Percentiles rank a stretch among this genome's conserved stretches.
These are phyloP conservation scores for Proterorhinus semilunaris DNA, from an alignment of 2,113 vertebrate genomes.

Conservation along the genomic window DNA sequence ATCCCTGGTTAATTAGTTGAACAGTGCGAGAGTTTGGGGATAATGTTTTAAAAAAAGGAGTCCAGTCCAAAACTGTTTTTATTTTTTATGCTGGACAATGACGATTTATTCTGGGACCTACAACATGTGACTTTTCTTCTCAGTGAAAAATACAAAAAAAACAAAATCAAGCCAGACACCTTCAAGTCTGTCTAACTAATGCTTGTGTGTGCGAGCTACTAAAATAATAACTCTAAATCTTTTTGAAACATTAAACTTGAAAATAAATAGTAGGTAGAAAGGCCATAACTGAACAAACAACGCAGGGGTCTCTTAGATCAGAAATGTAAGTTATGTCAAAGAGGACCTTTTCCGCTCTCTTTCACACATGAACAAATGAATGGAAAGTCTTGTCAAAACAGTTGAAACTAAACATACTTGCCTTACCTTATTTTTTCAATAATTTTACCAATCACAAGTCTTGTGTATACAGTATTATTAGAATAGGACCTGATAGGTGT, in stretches of 20 bases:
- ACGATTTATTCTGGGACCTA: slow-evolving; percentile 27
- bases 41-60: slow-evolving; percentile 15
- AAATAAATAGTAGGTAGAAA: slow-evolving; percentile 72
- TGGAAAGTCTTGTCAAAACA: slow-evolving; percentile 21
- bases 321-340: slow-evolving; percentile 42
- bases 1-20: slow-evolving; percentile 6
- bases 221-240: neutral
- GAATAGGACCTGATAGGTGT: no score
- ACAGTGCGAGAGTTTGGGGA: slow-evolving; percentile 33
- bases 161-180: slow-evolving; percentile 56
- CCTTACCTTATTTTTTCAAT: no score
- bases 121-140: slow-evolving; percentile 43
- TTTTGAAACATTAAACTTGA: slow-evolving; percentile 47
- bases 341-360: slow-evolving; percentile 49
- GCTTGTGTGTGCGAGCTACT: slow-evolving; percentile 63
- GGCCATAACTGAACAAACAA: slow-evolving; percentile 72
- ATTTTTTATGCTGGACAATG: slow-evolving; percentile 4
- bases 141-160: slow-evolving; percentile 29
- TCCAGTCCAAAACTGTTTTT: neutral
- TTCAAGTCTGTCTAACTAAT: slow-evolving; percentile 69
- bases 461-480: no score
- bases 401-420: neutral
- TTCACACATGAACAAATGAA: neutral
- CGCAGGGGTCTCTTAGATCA: slow-evolving; percentile 67
- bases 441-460: no score